These are phyloP conservation scores for Rana temporaria DNA, from an alignment of 2,113 vertebrate genomes.

Conservation along the genomic window DNA sequence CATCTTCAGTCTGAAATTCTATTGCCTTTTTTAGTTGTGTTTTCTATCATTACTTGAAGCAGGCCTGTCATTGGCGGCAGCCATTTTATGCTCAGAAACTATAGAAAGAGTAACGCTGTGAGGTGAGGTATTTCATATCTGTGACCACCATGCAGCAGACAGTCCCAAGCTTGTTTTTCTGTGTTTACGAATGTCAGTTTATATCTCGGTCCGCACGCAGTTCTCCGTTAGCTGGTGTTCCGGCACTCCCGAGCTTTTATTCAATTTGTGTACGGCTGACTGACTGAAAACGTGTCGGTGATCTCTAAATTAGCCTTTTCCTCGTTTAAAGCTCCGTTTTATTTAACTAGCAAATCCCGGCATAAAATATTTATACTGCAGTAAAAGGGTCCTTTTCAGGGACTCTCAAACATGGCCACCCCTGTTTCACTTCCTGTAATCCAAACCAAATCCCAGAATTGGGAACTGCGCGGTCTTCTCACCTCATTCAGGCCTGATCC, in stretches of 20 bases:
- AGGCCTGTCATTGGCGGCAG: no score
- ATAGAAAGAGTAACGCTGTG: no score
- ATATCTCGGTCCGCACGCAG: not conserved
- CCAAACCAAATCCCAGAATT: conserved; percentile 42
- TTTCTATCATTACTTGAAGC: no score
- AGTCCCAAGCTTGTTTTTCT: no score
- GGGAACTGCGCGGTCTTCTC: conserved; percentile 18
- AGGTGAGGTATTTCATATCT: no score
- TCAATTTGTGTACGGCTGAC: not conserved
- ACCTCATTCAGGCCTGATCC: conserved; percentile 44
- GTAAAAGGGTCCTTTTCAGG: conserved; percentile 43
- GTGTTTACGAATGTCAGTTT: no score
- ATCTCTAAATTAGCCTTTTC: conserved; percentile 33
- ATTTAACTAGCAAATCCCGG: conserved; percentile 37
- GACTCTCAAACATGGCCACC: conserved; percentile 22
- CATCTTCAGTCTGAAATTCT: no score
- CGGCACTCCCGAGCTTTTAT: not conserved
- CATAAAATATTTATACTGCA: conserved; percentile 40
- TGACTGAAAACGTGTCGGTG: not conserved
- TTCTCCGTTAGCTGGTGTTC: not conserved
- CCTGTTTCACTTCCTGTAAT: conserved; percentile 39
- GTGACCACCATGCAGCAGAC: no score
- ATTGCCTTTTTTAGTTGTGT: no score
- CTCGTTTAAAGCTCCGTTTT: conserved; percentile 24
- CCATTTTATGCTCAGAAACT: no score